A percentile compares a stretch with the other conserved stretches of the same genome.
phyloP scores from a whole-genome alignment of 2,797 vertebrate genomes.

The Pipistrellus pygmaeus region DNA sequence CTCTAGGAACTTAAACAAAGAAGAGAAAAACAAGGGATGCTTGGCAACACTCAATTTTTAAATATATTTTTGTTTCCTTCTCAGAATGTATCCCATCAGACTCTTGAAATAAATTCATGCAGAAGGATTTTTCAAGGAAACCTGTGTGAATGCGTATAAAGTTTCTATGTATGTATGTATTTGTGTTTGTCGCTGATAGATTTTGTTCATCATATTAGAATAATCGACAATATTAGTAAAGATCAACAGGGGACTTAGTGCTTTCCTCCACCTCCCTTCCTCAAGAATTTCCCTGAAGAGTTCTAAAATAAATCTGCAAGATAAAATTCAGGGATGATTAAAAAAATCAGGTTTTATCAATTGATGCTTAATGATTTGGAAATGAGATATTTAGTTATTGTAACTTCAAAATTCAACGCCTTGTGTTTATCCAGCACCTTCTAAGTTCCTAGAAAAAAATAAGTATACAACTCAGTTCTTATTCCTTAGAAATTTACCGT shows the following conservation, averaged over 20 bases:
- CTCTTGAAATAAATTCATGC: constrained; percentile 15
- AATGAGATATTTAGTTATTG: background rate
- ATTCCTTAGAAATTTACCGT: background rate
- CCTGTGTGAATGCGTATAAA: background rate
- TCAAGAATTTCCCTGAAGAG: background rate
- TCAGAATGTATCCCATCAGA: constrained; percentile 27
- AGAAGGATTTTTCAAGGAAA: constrained; percentile 43
- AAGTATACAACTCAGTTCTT: background rate
- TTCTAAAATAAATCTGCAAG: constrained; percentile 24
- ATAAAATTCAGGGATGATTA: background rate
- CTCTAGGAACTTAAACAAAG: constrained; percentile 51
- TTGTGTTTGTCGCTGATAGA: background rate
- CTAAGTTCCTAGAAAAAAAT: background rate
- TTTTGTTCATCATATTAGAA: constrained; percentile 35
- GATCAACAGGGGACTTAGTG: background rate
- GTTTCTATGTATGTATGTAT: background rate
- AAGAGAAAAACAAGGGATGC: constrained; percentile 48
- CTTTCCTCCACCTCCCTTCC: background rate
- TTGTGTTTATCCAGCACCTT: constrained; percentile 19
- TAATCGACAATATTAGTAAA: constrained; percentile 11
- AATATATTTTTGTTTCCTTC: constrained; percentile 69
- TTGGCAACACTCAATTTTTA: constrained; percentile 56
- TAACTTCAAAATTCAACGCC: constrained; percentile 22
- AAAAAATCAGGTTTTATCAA: background rate
- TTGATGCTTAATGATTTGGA: background rate